Percentiles rank a stretch among this genome's conserved stretches.
Conservation (phyloP, 2,113 vertebrate genomes). For the Willisornis vidua region DNA sequence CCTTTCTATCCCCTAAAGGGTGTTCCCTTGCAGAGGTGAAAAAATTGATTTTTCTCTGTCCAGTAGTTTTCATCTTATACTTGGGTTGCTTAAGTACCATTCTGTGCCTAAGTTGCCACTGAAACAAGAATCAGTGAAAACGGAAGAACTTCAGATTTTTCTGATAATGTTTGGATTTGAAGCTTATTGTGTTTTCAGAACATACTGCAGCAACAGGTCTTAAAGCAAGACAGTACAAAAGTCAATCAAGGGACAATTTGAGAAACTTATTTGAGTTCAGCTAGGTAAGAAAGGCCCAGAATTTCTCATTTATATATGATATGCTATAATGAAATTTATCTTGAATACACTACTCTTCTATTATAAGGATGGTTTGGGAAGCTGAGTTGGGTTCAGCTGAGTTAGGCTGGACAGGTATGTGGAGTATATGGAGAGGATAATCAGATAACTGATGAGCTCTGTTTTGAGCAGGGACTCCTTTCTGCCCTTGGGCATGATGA, state of each 20-base stretch:
- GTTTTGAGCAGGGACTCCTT: not conserved
- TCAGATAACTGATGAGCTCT: not conserved
- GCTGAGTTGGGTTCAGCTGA: not conserved
- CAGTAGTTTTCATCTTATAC: not conserved
- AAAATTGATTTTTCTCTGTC: slow-evolving; percentile 11
- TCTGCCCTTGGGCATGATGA: not conserved
- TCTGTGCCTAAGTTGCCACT: not conserved
- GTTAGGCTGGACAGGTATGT: not conserved
- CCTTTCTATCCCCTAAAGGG: not conserved
- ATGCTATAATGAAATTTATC: not conserved
- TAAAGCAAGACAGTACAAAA: not conserved
- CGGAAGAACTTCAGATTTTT: not conserved
- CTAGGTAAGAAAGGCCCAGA: not conserved
- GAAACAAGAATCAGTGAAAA: not conserved
- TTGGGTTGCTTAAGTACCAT: not conserved
- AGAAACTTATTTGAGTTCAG: not conserved
- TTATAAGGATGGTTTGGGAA: not conserved
- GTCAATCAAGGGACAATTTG: not conserved
- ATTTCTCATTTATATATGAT: not conserved
- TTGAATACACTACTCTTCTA: not conserved
- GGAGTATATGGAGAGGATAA: not conserved
- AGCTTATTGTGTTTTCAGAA: not conserved
- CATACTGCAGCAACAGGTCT: not conserved
- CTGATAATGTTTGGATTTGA: not conserved
- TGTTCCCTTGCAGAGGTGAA: not conserved